phyloP scores from a whole-genome alignment of 2,797 vertebrate species.

The Etheostoma perlongum region DNA sequence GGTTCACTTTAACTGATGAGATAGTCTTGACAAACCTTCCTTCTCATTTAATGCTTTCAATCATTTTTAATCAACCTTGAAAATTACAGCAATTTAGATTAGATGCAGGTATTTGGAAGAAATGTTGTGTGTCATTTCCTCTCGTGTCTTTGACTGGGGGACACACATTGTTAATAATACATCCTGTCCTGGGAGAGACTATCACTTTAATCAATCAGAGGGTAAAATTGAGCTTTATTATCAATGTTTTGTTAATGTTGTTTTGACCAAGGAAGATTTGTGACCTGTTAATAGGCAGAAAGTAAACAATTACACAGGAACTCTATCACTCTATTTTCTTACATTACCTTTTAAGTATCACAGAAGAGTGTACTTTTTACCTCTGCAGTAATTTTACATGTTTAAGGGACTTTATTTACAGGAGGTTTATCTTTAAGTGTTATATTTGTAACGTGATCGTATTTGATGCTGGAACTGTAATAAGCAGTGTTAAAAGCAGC shows the following conservation, averaged over 20 bases:
- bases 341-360: neutral
- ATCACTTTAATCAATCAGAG: conserved; percentile 32
- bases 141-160: conserved; percentile 14
- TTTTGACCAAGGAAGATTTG: conserved; percentile 1
- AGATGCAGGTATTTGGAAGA: conserved; percentile 32
- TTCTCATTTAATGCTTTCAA: conserved; percentile 28
- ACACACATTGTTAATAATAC: conserved; percentile 32
- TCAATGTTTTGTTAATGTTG: conserved; percentile 26
- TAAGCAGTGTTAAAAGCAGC: neutral
- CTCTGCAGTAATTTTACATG: neutral
- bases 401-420: neutral
- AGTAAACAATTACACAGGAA: neutral
- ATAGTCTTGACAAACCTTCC: conserved; percentile 20
- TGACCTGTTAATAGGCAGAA: conserved; percentile 1
- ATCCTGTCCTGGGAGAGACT: conserved; percentile 13
- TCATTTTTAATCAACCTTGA: conserved; percentile 16
- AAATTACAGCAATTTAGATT: conserved; percentile 29
- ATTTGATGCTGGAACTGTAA: neutral
- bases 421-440: neutral
- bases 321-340: neutral
- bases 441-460: neutral
- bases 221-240: conserved; percentile 19
- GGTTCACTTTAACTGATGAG: conserved; percentile 32
- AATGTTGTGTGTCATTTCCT: conserved; percentile 38
- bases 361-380: neutral